Base-by-base conservation (phyloP, 2,888 invertebrate species). In the Coenonympha arcania region DNA sequence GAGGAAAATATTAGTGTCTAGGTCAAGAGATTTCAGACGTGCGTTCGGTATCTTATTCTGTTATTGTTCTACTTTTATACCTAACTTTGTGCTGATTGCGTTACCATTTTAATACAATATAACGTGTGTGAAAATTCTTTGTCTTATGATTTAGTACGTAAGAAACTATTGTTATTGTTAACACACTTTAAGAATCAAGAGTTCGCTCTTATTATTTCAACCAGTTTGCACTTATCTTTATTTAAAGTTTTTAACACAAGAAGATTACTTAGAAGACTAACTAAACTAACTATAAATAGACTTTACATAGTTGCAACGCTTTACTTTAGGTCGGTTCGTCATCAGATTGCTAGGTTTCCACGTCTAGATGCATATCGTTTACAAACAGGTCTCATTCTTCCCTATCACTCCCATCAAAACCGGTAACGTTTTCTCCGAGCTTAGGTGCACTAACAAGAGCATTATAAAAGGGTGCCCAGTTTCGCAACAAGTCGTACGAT, bases 401-500 rank as follows among this genome's bases (percentile, higher is more conserved):
- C 28, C 28, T 41, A 41, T 41, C 41, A 30, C 28, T 18, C 19
- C 26, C 30, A 41, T 41, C 41, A 19, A 13, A 30, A 41, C 41
- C 28, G 41, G 41, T 41, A 30, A 13, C 41, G 19, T 30, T 41
- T 41, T 41, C 28, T 41, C 28, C 18, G 3, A 34, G 34, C 18
- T 34, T 9, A 22, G n/a, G n/a, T n/a, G n/a, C 15, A 24, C 24
- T 15, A 39, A 6, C 24, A 4, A 39, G 39, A 9, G 9, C 9
- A 24, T 36, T 19, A 6, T 11, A 33, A 28, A 33, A 28, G 39
- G 22, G 47, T 34, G 11, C 33, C 39, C 31, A 45, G 42, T 41
- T 48, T 45, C 28, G 53, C 48, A 40, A 50, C 46, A 43, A 47
- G 46, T 48, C 39, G 16, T 39, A 33, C 53, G 59, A 60, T 63